phyloP scores from a whole-genome alignment of 2,888 invertebrate genomes.

The Limenitis camilla region DNA sequence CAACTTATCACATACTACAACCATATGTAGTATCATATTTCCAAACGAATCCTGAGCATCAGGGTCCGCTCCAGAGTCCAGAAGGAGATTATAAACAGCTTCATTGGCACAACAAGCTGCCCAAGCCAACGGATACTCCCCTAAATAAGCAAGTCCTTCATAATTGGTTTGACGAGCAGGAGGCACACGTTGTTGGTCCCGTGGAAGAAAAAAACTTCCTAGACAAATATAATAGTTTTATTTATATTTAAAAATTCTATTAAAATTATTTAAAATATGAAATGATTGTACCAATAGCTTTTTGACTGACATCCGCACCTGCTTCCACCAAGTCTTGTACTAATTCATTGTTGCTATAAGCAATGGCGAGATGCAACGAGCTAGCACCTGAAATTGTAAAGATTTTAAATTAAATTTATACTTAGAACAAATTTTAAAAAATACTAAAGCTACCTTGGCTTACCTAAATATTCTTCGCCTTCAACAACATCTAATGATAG shows the following conservation, averaged over 20 bases:
- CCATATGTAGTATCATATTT: conserved; percentile 99
- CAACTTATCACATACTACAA: conserved; percentile 97
- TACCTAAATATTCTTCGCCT: conserved; percentile 96
- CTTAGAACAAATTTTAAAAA: not conserved
- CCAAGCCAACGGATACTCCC: conserved; percentile 98
- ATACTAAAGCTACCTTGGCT: conserved; percentile 5
- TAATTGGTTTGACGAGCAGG: conserved; percentile 91
- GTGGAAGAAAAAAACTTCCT: conserved; percentile 94
- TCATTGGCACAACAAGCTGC: conserved; percentile 98
- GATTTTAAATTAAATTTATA: conserved; percentile 3
- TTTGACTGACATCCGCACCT: conserved; percentile 92
- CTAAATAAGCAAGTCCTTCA: conserved; percentile 96
- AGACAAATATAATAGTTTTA: conserved; percentile 3
- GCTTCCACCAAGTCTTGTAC: conserved; percentile 94
- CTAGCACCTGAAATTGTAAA: conserved; percentile 81
- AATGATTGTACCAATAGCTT: conserved; percentile 85
- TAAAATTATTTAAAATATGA: not conserved
- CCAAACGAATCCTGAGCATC: conserved; percentile 97
- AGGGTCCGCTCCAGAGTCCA: conserved; percentile 95
- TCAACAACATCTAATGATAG: conserved; percentile 95
- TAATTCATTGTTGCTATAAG: conserved; percentile 95
- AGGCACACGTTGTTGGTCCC: conserved; percentile 90
- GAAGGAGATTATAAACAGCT: conserved; percentile 94
- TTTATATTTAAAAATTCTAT: not conserved
- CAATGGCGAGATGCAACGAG: conserved; percentile 95